Conservation (phyloP, 37 sponge, comb jelly and placozoan species). For the Mnemiopsis leidyi region DNA sequence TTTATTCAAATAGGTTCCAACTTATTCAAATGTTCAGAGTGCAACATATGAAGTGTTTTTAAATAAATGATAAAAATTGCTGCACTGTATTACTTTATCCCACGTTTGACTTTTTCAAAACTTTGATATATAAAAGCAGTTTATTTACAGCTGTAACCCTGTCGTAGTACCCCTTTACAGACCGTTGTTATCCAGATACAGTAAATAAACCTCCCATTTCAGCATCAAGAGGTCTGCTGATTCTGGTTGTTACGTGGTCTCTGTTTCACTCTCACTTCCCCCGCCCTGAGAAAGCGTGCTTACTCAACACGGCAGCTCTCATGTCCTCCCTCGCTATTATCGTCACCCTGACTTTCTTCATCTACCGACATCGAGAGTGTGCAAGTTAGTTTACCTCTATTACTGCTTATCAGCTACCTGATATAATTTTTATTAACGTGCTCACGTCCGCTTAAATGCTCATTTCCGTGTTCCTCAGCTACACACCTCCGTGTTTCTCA, state of each 20-base stretch:
- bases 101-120: too few relatives aligned
- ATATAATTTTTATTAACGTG: too few relatives aligned
- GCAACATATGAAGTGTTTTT: background rate
- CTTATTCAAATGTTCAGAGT: background rate
- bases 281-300: background rate
- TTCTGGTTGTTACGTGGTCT: background rate
- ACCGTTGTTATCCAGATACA: too few relatives aligned
- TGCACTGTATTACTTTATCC: too few relatives aligned
- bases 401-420: too few relatives aligned
- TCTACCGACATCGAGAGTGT: background rate
- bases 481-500: too few relatives aligned
- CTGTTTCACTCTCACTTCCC: background rate
- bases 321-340: background rate
- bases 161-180: too few relatives aligned
- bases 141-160: too few relatives aligned
- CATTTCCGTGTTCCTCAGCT: too few relatives aligned
- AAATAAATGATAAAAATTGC: too few relatives aligned
- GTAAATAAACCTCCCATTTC: background rate
- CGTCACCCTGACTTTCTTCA: background rate
- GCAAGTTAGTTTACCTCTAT: background rate
- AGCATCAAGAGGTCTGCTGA: constrained; percentile 10
- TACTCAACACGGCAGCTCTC: constrained; percentile 1
- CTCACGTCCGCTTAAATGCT: too few relatives aligned
- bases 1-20: background rate
- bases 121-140: too few relatives aligned